Base-by-base conservation (phyloP, 2,797 vertebrate genomes). In the Sebastes glaucus region DNA sequence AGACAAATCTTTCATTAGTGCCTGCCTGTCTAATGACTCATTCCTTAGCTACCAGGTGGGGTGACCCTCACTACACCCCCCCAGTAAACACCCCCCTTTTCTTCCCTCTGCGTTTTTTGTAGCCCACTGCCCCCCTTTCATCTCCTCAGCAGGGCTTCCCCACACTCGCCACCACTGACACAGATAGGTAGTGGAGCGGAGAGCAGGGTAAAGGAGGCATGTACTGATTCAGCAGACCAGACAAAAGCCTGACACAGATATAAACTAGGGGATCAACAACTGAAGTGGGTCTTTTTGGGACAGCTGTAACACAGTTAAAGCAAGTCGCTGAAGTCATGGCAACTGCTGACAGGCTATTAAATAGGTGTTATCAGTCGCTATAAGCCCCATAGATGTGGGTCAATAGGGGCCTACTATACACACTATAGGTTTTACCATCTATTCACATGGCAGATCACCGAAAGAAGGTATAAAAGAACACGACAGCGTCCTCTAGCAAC, bases 1-100 rank as follows among this genome's bases (percentile, higher is more conserved):
- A 92, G 93, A 93, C 87, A 89, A 59, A 93, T 90, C 89, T 94
- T 94, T 94, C 90, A 94, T 92, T 92, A 93, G 86, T 71, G 87
- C 81, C 88, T 64, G 87, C 77, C 83, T 76, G 78, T 93, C 82
- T 88, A 93, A 91, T 92, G 90, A 92, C 72, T 92, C 93, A 94
- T 93, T 95, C 93, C 92, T 93, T 77, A 82, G 91, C 92, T 87
- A 88, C 88, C 93, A 94, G 92, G 92, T 94, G 91, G 91, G 85
- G 84, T 88, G 89, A 91, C 87, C 88, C 92, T 87, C 78, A 70
- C 75, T 82, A 74, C 42, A 65, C 1, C 28, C 27, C 60, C 42
- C 20, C 77, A 70, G 33, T 82, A 79, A 69, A 85, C 71, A 68
- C 16, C 76, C 66, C 14, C 8, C 38, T 30, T 84, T 86, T 78